These are phyloP conservation scores for Crotalus horridus DNA, from an alignment of 2,113 vertebrate species.

Conservation along the genomic window DNA sequence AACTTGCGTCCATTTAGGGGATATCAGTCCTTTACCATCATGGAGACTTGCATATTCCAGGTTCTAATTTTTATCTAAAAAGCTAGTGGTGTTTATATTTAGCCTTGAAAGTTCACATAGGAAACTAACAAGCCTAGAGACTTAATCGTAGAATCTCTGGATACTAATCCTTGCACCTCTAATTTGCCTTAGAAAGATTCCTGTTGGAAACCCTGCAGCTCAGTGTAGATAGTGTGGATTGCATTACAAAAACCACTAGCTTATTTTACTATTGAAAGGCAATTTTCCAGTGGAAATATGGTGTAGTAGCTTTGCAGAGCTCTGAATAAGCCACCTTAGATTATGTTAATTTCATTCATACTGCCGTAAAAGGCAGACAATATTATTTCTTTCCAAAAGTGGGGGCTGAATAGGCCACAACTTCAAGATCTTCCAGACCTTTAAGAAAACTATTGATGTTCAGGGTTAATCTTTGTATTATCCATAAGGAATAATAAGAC, in stretches of 20 bases:
- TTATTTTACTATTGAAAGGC: neutral
- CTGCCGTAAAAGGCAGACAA: neutral
- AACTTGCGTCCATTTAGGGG: no score
- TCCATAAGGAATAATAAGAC: conserved; percentile 31
- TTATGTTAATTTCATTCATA: neutral
- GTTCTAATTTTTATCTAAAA: neutral
- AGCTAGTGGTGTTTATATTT: neutral
- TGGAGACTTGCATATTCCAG: neutral
- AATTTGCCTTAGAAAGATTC: neutral
- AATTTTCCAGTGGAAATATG: neutral
- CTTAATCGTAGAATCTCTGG: neutral
- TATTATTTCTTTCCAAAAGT: neutral
- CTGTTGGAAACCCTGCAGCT: neutral
- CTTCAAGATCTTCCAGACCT: neutral
- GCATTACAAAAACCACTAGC: neutral
- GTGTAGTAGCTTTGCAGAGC: neutral
- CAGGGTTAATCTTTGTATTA: conserved; percentile 20
- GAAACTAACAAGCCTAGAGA: neutral
- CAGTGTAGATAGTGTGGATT: neutral
- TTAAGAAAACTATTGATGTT: conserved; percentile 33
- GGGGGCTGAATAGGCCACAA: neutral
- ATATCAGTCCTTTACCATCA: neutral
- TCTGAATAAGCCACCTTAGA: neutral
- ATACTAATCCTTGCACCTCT: neutral
- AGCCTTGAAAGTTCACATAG: neutral